Base-by-base conservation (phyloP, 2,888 invertebrate genomes). In the Bombylius discolor region DNA sequence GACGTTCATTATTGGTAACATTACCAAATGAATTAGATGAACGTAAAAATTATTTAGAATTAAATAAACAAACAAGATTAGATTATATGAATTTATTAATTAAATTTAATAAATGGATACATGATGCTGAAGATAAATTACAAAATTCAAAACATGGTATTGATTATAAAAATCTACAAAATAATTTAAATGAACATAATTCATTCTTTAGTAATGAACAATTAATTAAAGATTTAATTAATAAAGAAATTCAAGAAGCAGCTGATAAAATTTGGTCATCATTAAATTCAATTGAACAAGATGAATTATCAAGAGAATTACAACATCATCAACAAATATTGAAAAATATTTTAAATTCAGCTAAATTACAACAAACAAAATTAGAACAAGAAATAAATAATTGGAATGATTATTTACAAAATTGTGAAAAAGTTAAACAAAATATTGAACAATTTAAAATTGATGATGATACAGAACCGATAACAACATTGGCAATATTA, bases 211-310 rank as follows among this genome's bases (percentile, higher is more conserved):
- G 84, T 59, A 85, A 85, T 47, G 89, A 91, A 66, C 78, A 82
- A 1, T 80, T 82, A 32, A 86, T 89, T 68, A 83, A 86, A 58
- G 88, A 89, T 66, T 76, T 91, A 61, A 86, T 91, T 6, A 84
- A 87, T 3, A 87, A 87, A 61, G 82, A 84, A 58, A 87, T 91
- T 68, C 88, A 90, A 66, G 85, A 87, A 58, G 83, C 87, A 4
- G 89, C 89, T 1, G 90, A 93, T 65, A 87, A 87, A 66, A 90
- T 93, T 56, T 90, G 90, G 87, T 87, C 91, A 0, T 91, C 92
- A 1, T 73, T 93, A 39, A 84, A 83, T 34, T 79, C 84, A 8
- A 79, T 83, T 31, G 90, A 92, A 65, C 90, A 92, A 64, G 89
- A 90, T 62, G 88, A 89, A 64, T 72, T 94, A 13, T 87, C 89